A percentile compares a stretch with the other conserved stretches of the same genome.
phyloP scores from a whole-genome alignment of 2,888 invertebrate species.

The Dryobotodes eremita region DNA sequence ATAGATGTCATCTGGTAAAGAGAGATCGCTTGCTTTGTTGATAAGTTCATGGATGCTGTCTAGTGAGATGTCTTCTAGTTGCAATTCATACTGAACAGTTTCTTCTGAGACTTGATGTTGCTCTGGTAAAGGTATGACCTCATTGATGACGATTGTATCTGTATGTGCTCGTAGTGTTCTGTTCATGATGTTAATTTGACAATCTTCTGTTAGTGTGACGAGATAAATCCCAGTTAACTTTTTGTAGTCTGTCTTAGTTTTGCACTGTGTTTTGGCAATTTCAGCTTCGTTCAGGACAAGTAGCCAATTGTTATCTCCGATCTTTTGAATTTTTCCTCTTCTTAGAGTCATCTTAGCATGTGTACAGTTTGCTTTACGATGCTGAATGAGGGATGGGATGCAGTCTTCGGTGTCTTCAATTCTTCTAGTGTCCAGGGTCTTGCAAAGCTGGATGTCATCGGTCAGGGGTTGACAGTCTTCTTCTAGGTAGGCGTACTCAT shows the following conservation, averaged over 20 bases:
- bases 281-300: neutral
- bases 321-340: constrained; percentile 19
- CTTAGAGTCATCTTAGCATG: constrained; percentile 17
- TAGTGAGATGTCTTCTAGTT: constrained; percentile 21
- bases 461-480: constrained; percentile 1
- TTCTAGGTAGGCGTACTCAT: constrained; percentile 26
- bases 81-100: constrained; percentile 1
- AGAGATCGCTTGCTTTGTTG: neutral
- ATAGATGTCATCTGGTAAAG: neutral
- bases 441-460: constrained; percentile 15
- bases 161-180: neutral
- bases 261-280: neutral
- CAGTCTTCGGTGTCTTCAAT: constrained; percentile 19
- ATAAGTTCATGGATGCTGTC: constrained; percentile 29
- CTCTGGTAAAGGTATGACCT: neutral
- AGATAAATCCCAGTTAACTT: constrained; percentile 19
- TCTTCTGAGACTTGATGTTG: neutral
- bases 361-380: constrained; percentile 10
- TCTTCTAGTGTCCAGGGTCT: neutral
- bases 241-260: constrained; percentile 14
- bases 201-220: constrained; percentile 12
- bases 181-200: constrained; percentile 17
- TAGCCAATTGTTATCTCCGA: neutral
- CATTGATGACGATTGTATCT: constrained; percentile 11
- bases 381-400: constrained; percentile 5